Evolutionary conservation across 2,113 vertebrate species (phyloP).

Genomic region (Leucopternis melanops): DNA sequence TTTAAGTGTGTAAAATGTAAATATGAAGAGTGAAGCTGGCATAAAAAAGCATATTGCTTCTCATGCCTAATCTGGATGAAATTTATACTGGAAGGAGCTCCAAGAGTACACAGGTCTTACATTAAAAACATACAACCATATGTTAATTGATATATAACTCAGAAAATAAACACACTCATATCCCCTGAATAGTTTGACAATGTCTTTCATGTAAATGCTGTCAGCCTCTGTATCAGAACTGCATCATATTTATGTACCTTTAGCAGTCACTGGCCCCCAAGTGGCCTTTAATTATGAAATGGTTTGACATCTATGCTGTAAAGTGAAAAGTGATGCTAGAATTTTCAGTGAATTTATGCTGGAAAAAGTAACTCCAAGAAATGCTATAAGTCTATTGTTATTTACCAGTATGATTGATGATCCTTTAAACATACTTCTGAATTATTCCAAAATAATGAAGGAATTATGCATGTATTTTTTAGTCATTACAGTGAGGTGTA

Average conservation of each 20-base stretch:
- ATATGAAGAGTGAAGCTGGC: background rate
- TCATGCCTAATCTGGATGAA: background rate
- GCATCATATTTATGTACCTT: background rate
- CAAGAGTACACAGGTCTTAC: background rate
- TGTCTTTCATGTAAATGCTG: background rate
- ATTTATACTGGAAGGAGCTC: background rate
- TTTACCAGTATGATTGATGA: slow-evolving; percentile 12
- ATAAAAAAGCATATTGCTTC: background rate
- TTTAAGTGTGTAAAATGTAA: background rate
- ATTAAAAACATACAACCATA: background rate
- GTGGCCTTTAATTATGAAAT: slow-evolving; percentile 23
- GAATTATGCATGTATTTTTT: background rate
- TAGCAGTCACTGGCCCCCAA: background rate
- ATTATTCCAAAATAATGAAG: slow-evolving; percentile 3
- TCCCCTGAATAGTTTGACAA: background rate
- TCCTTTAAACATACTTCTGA: slow-evolving; percentile 11
- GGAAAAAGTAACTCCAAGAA: slow-evolving; percentile 32
- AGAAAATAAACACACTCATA: background rate
- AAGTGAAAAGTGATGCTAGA: slow-evolving; percentile 12
- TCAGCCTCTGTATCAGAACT: background rate
- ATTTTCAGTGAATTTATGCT: slow-evolving; percentile 30
- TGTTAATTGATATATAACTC: background rate
- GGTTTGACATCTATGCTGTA: background rate
- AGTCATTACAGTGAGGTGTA: background rate
- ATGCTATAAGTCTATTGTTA: background rate